Conservation (phyloP, 2,113 vertebrate genomes). For the Pseudopodoces humilis region DNA sequence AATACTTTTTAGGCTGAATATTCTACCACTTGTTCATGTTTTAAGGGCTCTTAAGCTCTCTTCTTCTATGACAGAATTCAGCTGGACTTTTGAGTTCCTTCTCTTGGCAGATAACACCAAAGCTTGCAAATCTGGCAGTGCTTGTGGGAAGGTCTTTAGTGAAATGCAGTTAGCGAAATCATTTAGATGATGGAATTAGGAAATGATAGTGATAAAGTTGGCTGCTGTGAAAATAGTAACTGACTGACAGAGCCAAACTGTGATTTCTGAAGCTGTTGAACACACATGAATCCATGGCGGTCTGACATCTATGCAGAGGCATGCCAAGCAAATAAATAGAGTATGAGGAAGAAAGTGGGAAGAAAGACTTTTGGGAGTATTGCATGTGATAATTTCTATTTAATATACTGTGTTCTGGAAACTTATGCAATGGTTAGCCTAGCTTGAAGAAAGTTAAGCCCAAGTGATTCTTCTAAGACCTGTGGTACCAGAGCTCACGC, state of each 20-base stretch:
- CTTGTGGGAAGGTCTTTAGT: conserved; percentile 29
- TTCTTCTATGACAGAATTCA: neutral
- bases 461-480: neutral
- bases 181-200: conserved; percentile 31
- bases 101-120: conserved; percentile 13
- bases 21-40: neutral
- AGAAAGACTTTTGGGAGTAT: neutral
- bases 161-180: neutral
- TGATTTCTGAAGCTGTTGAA: neutral
- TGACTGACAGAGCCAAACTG: neutral
- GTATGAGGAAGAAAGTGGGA: neutral
- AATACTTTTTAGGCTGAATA: neutral
- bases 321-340: neutral
- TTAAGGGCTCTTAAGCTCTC: neutral
- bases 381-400: neutral
- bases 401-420: neutral
- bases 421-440: neutral
- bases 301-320: neutral
- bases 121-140: conserved; percentile 6
- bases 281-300: neutral
- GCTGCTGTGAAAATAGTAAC: conserved; percentile 26
- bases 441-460: neutral
- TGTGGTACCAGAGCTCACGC: neutral
- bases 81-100: conserved; percentile 7
- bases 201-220: conserved; percentile 24